phyloP scores from a whole-genome alignment of 2,888 invertebrate species.

The Dasypogon diadema region DNA sequence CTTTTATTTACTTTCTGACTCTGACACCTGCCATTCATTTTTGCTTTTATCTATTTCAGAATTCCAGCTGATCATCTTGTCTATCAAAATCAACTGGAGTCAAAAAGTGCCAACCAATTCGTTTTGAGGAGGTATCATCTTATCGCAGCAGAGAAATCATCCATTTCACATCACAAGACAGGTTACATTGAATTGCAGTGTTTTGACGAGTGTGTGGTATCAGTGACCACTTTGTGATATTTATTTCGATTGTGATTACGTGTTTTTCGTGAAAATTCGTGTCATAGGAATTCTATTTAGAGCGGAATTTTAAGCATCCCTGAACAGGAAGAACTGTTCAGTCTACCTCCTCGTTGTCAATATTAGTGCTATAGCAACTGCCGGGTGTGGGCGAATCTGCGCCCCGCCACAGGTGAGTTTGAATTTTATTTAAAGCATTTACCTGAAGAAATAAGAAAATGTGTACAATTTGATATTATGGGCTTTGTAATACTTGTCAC shows the following conservation, averaged over 20 bases:
- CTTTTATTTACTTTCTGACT: no score
- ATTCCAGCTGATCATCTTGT: not conserved
- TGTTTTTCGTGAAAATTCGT: constrained; percentile 5
- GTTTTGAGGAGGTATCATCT: not conserved
- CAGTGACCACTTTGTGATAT: constrained; percentile 52
- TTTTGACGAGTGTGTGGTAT: constrained; percentile 3
- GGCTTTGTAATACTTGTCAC: no score
- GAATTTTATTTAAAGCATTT: no score
- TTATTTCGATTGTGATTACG: constrained; percentile 13
- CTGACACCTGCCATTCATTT: not conserved
- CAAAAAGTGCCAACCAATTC: not conserved
- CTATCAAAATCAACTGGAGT: not conserved
- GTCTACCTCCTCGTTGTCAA: constrained; percentile 64
- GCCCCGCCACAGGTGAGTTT: constrained; percentile 69
- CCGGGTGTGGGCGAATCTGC: constrained; percentile 70
- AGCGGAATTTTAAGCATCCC: constrained; percentile 50
- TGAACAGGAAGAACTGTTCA: constrained; percentile 61
- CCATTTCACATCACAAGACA: constrained; percentile 51
- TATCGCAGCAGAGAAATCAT: not conserved
- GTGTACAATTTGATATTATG: no score
- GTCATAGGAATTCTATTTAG: constrained; percentile 13
- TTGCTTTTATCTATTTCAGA: not conserved
- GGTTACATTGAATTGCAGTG: constrained; percentile 55
- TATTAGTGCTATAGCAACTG: constrained; percentile 69
- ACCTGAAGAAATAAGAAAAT: no score